Base-by-base conservation (phyloP, 2,888 invertebrate species). In the Diarsia rubi region DNA sequence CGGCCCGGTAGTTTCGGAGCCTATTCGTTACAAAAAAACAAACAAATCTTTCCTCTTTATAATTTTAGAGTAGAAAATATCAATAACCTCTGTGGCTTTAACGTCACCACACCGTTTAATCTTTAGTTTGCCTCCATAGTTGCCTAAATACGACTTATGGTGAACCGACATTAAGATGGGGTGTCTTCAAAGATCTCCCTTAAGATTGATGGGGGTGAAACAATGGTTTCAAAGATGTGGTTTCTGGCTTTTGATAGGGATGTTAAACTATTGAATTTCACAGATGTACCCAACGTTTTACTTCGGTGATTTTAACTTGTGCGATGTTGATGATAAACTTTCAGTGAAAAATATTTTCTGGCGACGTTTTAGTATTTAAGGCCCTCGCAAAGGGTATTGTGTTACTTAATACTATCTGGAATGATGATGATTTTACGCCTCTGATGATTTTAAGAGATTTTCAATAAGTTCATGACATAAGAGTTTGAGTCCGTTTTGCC, bases 121-220 rank as follows among this genome's bases (percentile, higher is more conserved):
- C 54, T 45, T 24, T 52, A 63, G 63, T 79, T 77, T 37, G 19
- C 11, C 21, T 63, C 1, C 42, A 64, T 63, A 69, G 76, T 80
- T 71, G 69, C 52, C 27, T 74, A 60, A 79, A 83, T 47, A 54
- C 21, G 64, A 16, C 66, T 79, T 69, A 16, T 49, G 65, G 75
- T 66, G 11, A 66, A 69, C 81, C 75, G 12, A 52, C 16, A 59
- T 62, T 59, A 44, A 66, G 62, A 60, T n/a, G 75, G 75, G 73
- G 44, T 45, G 79, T 79, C 79, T 79, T 63, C n/a, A 21, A 21
- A 69, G 59, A 57, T 57, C 65, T 59, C 63, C 60, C 19, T 65
- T 68, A 70, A 68, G 70, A 75, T 70, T 57, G 37, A 65, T 42
- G 67, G 74, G 81, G 83, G 66, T 74, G 62, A 63, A 47, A 78